Base-by-base conservation (phyloP, 92 coral and sea anemone genomes). In the Micromussa lordhowensis region DNA sequence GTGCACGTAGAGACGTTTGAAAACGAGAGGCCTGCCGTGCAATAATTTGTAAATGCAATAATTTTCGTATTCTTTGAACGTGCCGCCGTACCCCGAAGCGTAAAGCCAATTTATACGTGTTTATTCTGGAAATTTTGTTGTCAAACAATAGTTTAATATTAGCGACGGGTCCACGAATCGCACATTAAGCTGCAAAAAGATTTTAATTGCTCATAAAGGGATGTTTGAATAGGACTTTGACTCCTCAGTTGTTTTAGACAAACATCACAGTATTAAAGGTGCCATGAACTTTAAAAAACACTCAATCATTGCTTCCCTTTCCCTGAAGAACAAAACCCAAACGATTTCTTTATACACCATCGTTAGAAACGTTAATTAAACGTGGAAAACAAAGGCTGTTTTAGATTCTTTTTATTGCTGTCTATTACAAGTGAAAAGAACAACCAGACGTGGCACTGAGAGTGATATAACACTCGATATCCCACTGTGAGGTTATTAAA, bases 401-500 rank as follows among this genome's bases (percentile, higher is more conserved):
- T 86, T 9, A 40, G 32, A 44, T 44, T 19, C 63, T 28, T 69
- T 76, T 77, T 86, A 86, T 86, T 86, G 83, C 77, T 86, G 75
- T 61, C 89, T 64, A 77, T 77, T 86, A 86, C 31, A 19, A 64
- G 63, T 64, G 89, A 86, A 86, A 77, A 77, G 77, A 64, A 86
- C 89, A 86, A 31, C 83, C 32, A 66, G 82, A 63, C 68, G 34
- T 34, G 35, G 76, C 75, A 80, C 89, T 64, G 89, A 14, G 77
- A 77, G 18, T 15, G 83, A 86, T 77, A 86, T 86, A 77, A 86
- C 89, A 29, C 66, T 77, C 68, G 83, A 66, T 68, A 19, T 51
- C 89, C 89, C 18, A 86, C 89, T 78, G 89, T 13, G 89, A 18
- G n/a, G 89, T 86, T 86, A 86, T 86, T 86, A 86, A 86, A 86